These are phyloP conservation scores for Emesis furor DNA, from an alignment of 2,888 invertebrate genomes.

Conservation along the genomic window DNA sequence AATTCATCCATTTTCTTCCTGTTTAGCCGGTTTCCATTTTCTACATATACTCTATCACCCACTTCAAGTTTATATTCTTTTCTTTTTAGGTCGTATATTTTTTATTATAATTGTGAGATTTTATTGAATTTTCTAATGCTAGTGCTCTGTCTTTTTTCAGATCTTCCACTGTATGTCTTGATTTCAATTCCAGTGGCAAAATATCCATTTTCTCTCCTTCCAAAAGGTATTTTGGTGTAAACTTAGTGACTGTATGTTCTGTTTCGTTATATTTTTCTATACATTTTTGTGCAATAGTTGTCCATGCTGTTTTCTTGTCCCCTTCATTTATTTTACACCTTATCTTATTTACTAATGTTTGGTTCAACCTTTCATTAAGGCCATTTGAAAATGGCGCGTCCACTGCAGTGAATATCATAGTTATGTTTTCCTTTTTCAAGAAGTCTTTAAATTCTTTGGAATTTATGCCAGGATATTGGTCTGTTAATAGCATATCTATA, in stretches of 20 bases:
- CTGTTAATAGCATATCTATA: constrained; percentile 41
- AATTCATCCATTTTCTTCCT: not conserved
- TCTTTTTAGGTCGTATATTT: not conserved
- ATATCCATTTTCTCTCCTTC: not conserved
- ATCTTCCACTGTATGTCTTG: not conserved
- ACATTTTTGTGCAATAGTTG: constrained; percentile 77
- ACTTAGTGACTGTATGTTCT: constrained; percentile 73
- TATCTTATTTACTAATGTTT: constrained; percentile 20
- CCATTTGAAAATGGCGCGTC: constrained; percentile 70
- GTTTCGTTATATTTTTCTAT: constrained; percentile 77
- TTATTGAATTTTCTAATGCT: no score
- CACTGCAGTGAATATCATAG: constrained; percentile 77
- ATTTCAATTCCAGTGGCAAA: not conserved
- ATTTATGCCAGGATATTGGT: constrained; percentile 47
- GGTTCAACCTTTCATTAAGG: constrained; percentile 70
- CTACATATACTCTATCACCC: constrained; percentile 1
- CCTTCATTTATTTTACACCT: constrained; percentile 58
- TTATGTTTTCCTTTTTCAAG: constrained; percentile 57
- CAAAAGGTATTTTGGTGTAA: not conserved
- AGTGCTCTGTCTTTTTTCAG: no score
- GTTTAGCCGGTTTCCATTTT: not conserved
- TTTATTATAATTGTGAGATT: no score
- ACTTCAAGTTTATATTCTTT: not conserved
- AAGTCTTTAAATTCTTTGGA: constrained; percentile 20
- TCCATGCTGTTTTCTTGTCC: constrained; percentile 73